Evolutionary conservation across 2,888 invertebrate species (phyloP).

Genomic region (Trachelus iudaicus): DNA sequence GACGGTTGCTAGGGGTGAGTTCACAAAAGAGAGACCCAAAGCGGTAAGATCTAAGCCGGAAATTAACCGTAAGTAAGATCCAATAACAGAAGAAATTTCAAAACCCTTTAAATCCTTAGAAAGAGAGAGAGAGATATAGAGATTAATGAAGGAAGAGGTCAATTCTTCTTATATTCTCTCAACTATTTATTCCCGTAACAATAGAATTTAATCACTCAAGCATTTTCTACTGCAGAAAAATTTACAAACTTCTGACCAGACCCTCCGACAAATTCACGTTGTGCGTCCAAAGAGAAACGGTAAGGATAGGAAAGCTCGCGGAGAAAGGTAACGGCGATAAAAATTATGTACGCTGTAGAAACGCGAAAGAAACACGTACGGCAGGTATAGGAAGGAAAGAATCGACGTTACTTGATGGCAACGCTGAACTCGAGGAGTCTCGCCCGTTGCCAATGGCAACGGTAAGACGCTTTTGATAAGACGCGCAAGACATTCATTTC

Average conservation of each 20-base stretch:
- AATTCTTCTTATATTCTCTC: too few relatives aligned
- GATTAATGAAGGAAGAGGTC: too few relatives aligned
- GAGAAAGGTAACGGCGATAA: constrained; percentile 2
- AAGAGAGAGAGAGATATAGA: not conserved
- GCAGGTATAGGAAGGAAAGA: constrained; percentile 12
- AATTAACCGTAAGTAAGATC: constrained; percentile 37
- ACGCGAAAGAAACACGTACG: constrained; percentile 11
- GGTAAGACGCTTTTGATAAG: constrained; percentile 55
- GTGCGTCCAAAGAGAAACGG: not conserved
- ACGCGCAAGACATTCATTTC: constrained; percentile 38
- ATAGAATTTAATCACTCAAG: constrained; percentile 16
- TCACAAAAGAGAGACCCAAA: not conserved
- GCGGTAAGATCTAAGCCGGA: constrained; percentile 25
- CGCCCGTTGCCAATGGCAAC: constrained; percentile 42
- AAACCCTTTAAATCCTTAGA: constrained; percentile 14
- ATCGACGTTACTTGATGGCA: constrained; percentile 16
- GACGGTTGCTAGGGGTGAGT: constrained; percentile 15
- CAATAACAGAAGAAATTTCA: constrained; percentile 36
- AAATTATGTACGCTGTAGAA: not conserved
- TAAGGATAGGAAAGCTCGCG: not conserved
- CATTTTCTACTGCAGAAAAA: constrained; percentile 15
- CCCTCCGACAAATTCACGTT: not conserved
- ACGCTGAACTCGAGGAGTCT: not conserved
- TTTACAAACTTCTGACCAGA: too few relatives aligned
- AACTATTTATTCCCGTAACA: too few relatives aligned